A percentile compares a stretch with the other conserved stretches of the same genome.
phyloP scores from a whole-genome alignment of 2,888 invertebrate genomes.

The Griposia aprilina region DNA sequence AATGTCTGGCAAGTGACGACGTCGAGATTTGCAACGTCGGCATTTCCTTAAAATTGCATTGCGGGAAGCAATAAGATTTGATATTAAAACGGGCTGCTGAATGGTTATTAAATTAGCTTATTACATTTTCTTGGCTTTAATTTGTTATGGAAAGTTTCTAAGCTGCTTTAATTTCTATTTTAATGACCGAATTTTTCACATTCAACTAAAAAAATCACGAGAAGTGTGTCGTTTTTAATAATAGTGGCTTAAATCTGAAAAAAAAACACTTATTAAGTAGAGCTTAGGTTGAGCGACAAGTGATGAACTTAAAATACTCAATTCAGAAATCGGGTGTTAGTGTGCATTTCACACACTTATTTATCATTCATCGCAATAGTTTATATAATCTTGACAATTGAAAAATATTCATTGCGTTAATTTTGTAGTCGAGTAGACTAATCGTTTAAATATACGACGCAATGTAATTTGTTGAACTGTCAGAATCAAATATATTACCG shows the following conservation, averaged over 20 bases:
- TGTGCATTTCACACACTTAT: too few species aligned
- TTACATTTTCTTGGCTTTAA: background rate
- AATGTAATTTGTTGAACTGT: background rate
- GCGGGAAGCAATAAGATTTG: conserved; percentile 29
- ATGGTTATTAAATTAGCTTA: background rate
- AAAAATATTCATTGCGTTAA: background rate
- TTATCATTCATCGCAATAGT: background rate
- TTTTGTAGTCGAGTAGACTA: background rate
- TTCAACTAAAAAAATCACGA: background rate
- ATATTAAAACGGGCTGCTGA: conserved; percentile 23
- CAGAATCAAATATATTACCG: background rate
- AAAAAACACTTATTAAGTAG: too few species aligned
- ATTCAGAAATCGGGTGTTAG: background rate
- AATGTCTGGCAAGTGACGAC: conserved; percentile 16
- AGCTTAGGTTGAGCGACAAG: background rate
- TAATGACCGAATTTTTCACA: background rate
- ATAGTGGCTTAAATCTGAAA: too few species aligned
- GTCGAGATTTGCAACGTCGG: conserved; percentile 25
- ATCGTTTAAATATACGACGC: background rate
- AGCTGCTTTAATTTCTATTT: background rate
- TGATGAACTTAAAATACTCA: background rate
- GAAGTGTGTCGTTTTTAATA: too few species aligned
- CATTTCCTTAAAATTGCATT: conserved; percentile 27
- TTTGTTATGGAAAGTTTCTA: background rate
- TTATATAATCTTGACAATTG: background rate